These are phyloP conservation scores for Chloromyia formosa DNA, from an alignment of 2,888 invertebrate species.

Conservation along the genomic window DNA sequence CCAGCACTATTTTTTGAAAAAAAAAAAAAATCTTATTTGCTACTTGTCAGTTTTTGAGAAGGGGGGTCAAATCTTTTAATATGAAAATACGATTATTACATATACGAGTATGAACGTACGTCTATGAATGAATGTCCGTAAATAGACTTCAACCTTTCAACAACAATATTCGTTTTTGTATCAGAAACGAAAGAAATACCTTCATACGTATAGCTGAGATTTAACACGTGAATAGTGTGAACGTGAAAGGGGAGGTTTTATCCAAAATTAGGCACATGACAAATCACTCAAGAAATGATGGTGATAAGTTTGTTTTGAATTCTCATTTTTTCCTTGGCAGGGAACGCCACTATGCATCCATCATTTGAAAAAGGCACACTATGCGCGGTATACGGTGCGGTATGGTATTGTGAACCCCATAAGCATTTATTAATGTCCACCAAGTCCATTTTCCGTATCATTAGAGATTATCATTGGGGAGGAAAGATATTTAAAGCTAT, in stretches of 20 bases:
- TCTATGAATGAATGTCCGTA: no score
- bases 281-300: constrained; percentile 5
- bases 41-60: background rate
- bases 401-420: background rate
- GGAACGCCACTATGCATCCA: background rate
- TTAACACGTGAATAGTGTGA: constrained; percentile 9
- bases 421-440: constrained; percentile 23
- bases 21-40: background rate
- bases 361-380: background rate
- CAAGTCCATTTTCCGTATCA: constrained; percentile 14
- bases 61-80: background rate
- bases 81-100: constrained; percentile 16
- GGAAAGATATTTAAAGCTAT: background rate
- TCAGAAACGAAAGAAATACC: background rate
- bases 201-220: background rate
- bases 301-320: constrained; percentile 11
- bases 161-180: background rate
- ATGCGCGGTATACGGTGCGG: background rate
- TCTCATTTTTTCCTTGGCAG: background rate
- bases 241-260: background rate
- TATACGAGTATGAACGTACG: no score
- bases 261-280: constrained; percentile 30
- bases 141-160: background rate
- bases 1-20: background rate
- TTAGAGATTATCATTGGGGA: background rate